A percentile compares a stretch with the other conserved stretches of the same genome.
Conservation (phyloP, 2,888 invertebrate genomes). For the Ephialtes manifestator region DNA sequence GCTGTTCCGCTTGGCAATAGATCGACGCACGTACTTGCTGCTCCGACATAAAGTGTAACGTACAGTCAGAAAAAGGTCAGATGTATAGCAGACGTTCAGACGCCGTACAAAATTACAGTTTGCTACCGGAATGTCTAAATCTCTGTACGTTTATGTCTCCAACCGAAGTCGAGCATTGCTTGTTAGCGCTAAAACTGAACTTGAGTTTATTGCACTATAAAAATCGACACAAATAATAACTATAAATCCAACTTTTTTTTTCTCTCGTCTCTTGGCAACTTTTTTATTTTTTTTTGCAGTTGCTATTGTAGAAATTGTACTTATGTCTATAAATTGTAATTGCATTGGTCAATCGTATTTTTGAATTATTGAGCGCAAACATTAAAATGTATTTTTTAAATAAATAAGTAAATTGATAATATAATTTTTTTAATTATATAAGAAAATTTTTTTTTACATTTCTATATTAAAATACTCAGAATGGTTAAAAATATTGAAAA, state of each 20-base stretch:
- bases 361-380: too few species aligned
- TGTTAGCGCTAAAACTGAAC: not conserved
- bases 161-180: not conserved
- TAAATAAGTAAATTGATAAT: too few species aligned
- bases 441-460: too few species aligned
- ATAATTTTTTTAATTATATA: too few species aligned
- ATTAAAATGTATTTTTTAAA: too few species aligned
- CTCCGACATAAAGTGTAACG: not conserved
- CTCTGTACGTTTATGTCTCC: not conserved
- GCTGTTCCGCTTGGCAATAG: slow-evolving; percentile 39
- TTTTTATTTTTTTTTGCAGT: not conserved
- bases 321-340: too few species aligned
- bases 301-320: too few species aligned
- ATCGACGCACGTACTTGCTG: not conserved
- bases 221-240: not conserved
- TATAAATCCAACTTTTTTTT: not conserved
- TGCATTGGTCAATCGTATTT: too few species aligned
- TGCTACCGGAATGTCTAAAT: not conserved
- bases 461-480: too few species aligned
- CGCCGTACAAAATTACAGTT: not conserved
- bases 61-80: not conserved
- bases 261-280: too few species aligned
- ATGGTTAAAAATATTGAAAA: too few species aligned
- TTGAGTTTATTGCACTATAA: not conserved
- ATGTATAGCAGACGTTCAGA: not conserved